Base-by-base conservation (phyloP, 2,797 vertebrate species). In the Acanthiza pusilla region DNA sequence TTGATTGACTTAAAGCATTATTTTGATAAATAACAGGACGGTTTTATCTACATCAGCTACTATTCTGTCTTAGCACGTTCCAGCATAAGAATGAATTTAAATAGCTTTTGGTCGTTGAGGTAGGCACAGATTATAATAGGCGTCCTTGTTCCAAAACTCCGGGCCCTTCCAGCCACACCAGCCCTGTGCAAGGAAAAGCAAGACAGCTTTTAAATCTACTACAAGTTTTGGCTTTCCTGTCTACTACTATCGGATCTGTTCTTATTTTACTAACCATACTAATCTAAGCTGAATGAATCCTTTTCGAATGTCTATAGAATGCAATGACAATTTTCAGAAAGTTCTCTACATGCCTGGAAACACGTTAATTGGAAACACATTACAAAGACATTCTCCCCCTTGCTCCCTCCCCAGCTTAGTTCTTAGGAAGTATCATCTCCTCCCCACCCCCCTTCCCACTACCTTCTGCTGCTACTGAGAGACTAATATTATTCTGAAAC, bases 151-250 rank as follows among this genome's bases (percentile, higher is more conserved):
- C 99, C 99, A 99, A 79, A 99, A 99, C 43, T 99, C 98, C 0
- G 98, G 97, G 75, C 98, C 98, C 94, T 99, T 99, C 99, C 99
- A 99, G 94, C 99, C 99, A 96, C 99, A 99, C 99, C 99, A 99
- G 75, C 99, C 99, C 99, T 99, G 93, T 65, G 76, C 65, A 95
- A 87, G 48, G 82, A 47, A 73, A 85, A 96, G 87, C 38, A 74
- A 77, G 73, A 79, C 0, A 53, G 8, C 7, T 3, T 68, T 93
- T 47, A 80, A n/a, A 57, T 81, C 74, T 23, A 29, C 30, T 66
- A n/a, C 0, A 0, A 47, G 51, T 58, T 57, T 43, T 26, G 7
- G 5, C 66, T 72, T 90, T 66, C 36, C 16, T 51, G 12, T 17
- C 23, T 60, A 26, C 17, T 43, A 9, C 38, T 30, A 48, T 4